Conservation (phyloP, 2,113 vertebrate species). For the Cervus canadensis region DNA sequence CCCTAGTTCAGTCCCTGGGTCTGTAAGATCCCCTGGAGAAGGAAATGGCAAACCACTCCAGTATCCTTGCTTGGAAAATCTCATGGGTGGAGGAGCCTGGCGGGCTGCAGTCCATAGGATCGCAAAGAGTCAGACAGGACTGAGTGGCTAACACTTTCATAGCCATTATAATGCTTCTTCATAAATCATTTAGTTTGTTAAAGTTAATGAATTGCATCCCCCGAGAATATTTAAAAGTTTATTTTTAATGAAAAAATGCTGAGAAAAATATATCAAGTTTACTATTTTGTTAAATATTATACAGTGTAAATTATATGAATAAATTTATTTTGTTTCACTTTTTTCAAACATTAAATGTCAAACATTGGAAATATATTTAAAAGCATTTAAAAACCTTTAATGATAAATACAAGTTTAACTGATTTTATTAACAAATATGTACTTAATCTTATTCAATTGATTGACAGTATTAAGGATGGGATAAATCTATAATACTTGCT, state of each 20-base stretch:
- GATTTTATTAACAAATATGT: not conserved
- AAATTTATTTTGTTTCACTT: not conserved
- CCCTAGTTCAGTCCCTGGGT: not conserved
- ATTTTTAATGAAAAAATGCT: conserved; percentile 36
- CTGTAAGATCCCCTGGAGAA: not conserved
- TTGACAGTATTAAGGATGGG: not conserved
- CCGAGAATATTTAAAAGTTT: not conserved
- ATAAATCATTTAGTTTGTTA: conserved; percentile 16
- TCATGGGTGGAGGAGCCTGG: not conserved
- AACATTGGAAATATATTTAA: not conserved
- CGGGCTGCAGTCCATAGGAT: not conserved
- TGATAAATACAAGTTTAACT: not conserved
- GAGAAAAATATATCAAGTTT: not conserved
- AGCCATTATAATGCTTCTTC: not conserved
- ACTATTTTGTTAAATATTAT: not conserved
- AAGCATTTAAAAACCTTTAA: not conserved
- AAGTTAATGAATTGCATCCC: not conserved
- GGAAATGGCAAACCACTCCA: not conserved
- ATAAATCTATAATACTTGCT: not conserved
- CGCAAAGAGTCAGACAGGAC: not conserved
- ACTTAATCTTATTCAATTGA: not conserved
- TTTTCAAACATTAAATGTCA: not conserved
- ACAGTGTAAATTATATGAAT: not conserved
- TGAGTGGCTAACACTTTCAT: not conserved
- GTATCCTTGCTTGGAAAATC: not conserved